These are phyloP conservation scores for Megalops atlanticus DNA, from an alignment of 2,113 vertebrate species.

Conservation along the genomic window DNA sequence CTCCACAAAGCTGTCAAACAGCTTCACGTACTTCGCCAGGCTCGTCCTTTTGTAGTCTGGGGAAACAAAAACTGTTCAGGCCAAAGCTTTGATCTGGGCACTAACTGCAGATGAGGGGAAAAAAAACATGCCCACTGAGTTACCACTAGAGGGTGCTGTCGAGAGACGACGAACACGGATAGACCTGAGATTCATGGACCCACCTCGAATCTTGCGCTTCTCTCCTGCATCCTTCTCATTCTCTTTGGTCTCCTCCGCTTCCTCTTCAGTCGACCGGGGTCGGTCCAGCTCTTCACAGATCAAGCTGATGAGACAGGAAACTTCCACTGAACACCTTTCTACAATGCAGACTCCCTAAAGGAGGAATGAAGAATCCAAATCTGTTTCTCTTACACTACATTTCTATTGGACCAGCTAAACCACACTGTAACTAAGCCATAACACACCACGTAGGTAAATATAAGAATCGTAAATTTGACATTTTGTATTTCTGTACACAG, in stretches of 20 bases:
- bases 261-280: conserved; percentile 49
- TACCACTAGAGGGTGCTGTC: too few relatives aligned
- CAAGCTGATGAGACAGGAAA: conserved; percentile 54
- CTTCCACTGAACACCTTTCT: too few relatives aligned
- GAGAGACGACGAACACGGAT: background rate
- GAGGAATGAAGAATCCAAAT: too few relatives aligned
- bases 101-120: too few relatives aligned
- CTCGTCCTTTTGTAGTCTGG: conserved; percentile 91
- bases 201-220: conserved; percentile 77
- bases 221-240: conserved; percentile 63
- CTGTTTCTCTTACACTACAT: too few relatives aligned
- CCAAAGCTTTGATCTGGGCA: background rate
- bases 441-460: too few relatives aligned
- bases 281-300: conserved; percentile 85
- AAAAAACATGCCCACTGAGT: too few relatives aligned
- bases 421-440: too few relatives aligned
- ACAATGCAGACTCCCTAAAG: too few relatives aligned
- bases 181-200: background rate
- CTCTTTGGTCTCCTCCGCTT: conserved; percentile 62
- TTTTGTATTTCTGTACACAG: too few relatives aligned
- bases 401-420: too few relatives aligned
- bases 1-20: conserved; percentile 88
- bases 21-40: conserved; percentile 81
- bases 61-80: conserved; percentile 12
- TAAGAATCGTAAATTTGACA: too few relatives aligned